Base-by-base conservation (phyloP, 2,113 vertebrate genomes). In the Rhinichthys klamathensis region DNA sequence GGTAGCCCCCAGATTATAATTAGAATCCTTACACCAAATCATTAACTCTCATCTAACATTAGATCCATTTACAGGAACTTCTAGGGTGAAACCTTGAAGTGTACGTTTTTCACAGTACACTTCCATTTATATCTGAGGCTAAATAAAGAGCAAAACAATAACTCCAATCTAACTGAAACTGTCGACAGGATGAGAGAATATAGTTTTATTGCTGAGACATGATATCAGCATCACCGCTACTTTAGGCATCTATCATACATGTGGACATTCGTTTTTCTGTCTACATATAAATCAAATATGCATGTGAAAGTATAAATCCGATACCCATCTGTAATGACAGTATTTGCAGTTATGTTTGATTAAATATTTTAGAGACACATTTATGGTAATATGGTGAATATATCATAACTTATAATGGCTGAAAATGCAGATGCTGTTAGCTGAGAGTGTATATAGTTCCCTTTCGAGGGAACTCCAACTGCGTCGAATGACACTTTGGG, bases 381-480 rank as follows among this genome's bases (percentile, higher is more conserved):
- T 92, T 89, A 90, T 88, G 90, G 87, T 89, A 85, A 89, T 91
- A 89, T 91, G 86, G 87, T 93, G 92, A 93, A 93, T 92, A 91
- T 93, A 90, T 92, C 89, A 91, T 92, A 89, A 90, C 74, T 91
- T 90, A 89, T 90, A 91, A 91, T 92, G 89, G 89, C 89, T 88
- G 88, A 87, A 86, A 84, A 86, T 73, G 80, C 25, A 75, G 27
- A 75, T 76, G 1, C 23, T n/a, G 21, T 41, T 38, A 72, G 67
- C 10, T 72, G 38, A 44, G 38, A 44, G 21, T 44, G 69, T 44
- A 13, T 72, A 72, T 13, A 72, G n/a, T n/a, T n/a, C n/a, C n/a
- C n/a, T n/a, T n/a, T n/a, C n/a, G n/a, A n/a, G n/a, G n/a, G n/a
- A n/a, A n/a, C n/a, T n/a, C n/a, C n/a, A n/a, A n/a, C n/a, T n/a